Percentiles rank a stretch among this genome's conserved stretches.
phyloP scores from a whole-genome alignment of 2,113 vertebrate species.

The Numida meleagris region DNA sequence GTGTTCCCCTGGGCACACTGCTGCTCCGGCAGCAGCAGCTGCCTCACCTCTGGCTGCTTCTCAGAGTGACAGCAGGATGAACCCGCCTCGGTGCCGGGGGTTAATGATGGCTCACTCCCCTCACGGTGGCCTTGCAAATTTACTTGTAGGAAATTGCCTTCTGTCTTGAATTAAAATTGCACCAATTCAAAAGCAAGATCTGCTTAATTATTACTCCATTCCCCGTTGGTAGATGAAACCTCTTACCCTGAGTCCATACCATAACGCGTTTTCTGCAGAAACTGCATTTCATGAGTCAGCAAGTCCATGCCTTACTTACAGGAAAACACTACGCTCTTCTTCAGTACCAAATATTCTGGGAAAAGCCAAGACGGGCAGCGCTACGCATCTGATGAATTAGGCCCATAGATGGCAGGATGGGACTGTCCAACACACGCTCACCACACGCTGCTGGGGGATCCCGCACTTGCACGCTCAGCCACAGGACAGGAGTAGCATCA shows the following conservation, averaged over 20 bases:
- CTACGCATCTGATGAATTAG: neutral
- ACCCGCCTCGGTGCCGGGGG: neutral
- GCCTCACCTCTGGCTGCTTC: neutral
- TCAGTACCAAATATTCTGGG: neutral
- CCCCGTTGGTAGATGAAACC: neutral
- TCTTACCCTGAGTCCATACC: neutral
- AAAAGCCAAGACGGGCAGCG: neutral
- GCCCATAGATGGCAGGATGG: slow-evolving; percentile 72
- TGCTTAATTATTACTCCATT: neutral
- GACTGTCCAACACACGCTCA: neutral
- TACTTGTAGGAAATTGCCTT: neutral
- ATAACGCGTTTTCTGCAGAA: neutral
- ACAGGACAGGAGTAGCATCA: neutral
- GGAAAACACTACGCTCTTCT: neutral
- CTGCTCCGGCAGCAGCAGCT: neutral
- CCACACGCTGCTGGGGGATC: neutral
- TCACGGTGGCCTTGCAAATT: neutral
- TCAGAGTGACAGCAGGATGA: rapidly evolving
- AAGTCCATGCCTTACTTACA: neutral
- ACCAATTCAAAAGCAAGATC: neutral
- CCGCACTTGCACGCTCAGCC: neutral
- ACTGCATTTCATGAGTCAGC: neutral
- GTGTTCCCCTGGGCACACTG: rapidly evolving
- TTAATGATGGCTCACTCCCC: neutral
- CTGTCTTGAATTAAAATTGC: neutral